Evolutionary conservation across 2,888 invertebrate genomes (phyloP).

Genomic region (Formica aserva): DNA sequence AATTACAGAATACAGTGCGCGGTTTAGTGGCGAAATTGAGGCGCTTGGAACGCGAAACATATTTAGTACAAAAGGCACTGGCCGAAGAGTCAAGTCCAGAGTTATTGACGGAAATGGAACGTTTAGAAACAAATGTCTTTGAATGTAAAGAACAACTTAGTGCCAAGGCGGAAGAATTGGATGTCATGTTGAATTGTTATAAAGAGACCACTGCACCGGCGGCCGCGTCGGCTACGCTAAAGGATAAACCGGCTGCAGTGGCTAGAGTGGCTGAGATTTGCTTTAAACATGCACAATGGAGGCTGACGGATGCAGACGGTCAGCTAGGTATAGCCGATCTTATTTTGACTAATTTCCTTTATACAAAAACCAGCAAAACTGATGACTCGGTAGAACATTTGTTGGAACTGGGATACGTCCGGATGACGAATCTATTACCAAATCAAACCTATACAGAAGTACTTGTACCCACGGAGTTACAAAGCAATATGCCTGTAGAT

Average conservation of each 20-base stretch:
- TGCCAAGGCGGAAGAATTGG: slow-evolving; percentile 96
- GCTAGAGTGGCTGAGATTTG: slow-evolving; percentile 97
- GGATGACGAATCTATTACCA: slow-evolving; percentile 97
- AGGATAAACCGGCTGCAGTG: slow-evolving; percentile 91
- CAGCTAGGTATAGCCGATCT: slow-evolving; percentile 99
- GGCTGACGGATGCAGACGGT: slow-evolving; percentile 98
- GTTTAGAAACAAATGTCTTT: slow-evolving; percentile 92
- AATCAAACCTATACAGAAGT: slow-evolving; percentile 97
- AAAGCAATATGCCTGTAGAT: slow-evolving; percentile 95
- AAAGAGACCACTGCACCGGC: slow-evolving; percentile 91
- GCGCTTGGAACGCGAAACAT: slow-evolving; percentile 95
- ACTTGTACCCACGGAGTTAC: slow-evolving; percentile 92
- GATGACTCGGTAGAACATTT: slow-evolving; percentile 99
- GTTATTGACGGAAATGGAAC: slow-evolving; percentile 90
- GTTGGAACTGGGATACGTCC: slow-evolving; percentile 97
- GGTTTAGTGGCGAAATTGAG: slow-evolving; percentile 93
- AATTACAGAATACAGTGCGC: slow-evolving; percentile 91
- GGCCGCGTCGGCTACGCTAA: slow-evolving; percentile 87
- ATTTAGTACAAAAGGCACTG: slow-evolving; percentile 93
- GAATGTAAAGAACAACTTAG: slow-evolving; percentile 96
- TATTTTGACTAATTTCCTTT: slow-evolving; percentile 97
- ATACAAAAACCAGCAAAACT: slow-evolving; percentile 98
- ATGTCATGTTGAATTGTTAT: slow-evolving; percentile 97
- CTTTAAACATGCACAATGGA: slow-evolving; percentile 99
- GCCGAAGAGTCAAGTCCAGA: slow-evolving; percentile 90